These are phyloP conservation scores for Apeltes quadracus DNA, from an alignment of 2,113 vertebrate genomes.

Conservation along the genomic window DNA sequence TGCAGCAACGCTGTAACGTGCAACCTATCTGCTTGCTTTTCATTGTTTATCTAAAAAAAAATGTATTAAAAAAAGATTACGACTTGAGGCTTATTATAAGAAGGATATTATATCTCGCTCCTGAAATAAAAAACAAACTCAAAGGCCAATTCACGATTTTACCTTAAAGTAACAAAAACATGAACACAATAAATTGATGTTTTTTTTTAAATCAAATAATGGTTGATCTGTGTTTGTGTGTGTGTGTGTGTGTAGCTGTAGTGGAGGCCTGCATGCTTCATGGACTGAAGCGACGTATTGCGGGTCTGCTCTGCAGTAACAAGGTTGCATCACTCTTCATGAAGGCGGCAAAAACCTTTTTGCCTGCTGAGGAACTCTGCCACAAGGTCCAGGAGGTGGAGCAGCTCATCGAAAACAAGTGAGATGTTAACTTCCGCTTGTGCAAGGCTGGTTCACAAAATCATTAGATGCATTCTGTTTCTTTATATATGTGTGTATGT, in stretches of 20 bases:
- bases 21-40: conserved; percentile 48
- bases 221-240: conserved; percentile 23
- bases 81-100: conserved; percentile 11
- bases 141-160: background rate
- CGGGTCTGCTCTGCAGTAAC: conserved; percentile 95
- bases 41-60: background rate
- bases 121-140: conserved; percentile 16
- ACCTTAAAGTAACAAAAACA: background rate
- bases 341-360: conserved; percentile 93
- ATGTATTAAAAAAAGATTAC: background rate
- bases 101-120: background rate
- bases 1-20: conserved; percentile 64
- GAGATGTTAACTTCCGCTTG: conserved; percentile 50
- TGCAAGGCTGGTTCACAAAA: background rate
- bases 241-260: conserved; percentile 79
- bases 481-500: background rate
- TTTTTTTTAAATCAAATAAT: conserved; percentile 8
- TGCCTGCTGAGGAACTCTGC: conserved; percentile 90
- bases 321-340: conserved; percentile 95
- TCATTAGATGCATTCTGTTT: background rate
- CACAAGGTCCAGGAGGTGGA: conserved; percentile 94
- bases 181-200: background rate
- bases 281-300: conserved; percentile 89
- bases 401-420: conserved; percentile 92
- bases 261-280: conserved; percentile 93